Base-by-base conservation (phyloP, 1,140 invertebrate genomes). In the Stenopsyche tienmushanensis region DNA sequence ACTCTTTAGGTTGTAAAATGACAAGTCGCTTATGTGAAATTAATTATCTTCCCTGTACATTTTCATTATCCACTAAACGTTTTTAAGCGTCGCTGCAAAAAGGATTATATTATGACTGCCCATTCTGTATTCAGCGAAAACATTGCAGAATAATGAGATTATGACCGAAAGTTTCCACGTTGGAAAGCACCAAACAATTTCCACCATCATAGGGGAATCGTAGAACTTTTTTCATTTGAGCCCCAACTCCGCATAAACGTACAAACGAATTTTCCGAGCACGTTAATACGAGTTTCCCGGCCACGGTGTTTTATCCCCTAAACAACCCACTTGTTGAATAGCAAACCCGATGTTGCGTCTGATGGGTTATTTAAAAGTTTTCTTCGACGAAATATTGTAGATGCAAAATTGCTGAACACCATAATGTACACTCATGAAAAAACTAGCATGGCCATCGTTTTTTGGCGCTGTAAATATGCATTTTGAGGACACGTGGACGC, bases 281-380 rank as follows among this genome's bases (percentile, higher is more conserved):
- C 13, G 29, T 34, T 34, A 34, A 34, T 34, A 34, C 29, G 13
- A 34, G 13, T 7, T 13, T 34, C 29, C 13, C 5, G 29, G 13
- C 29, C 29, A 13, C 29, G 5, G 29, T 5, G 29, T 34, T 34
- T 13, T 7, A 13, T 13, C 29, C 29, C 18, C 18, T 18, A 18
- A 13, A 47, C 44, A 15, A 18, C 44, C 44, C 44, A 47, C 44
- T 47, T 47, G 44, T 47, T 47, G 44, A 8, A 18, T 47, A 8
- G n/a, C 34, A 39, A 39, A 39, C 7, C n/a, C 29, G 29, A 34
- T 13, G 29, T 34, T 13, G 13, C 29, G 29, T 5, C 29, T 34
- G 29, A 34, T 34, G 29, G 29, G 29, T 34, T 34, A 34, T 34
- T 34, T 13, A 34, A 34, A 34, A 34, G 5, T 34, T 34, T 34